phyloP scores from a whole-genome alignment of 2,797 vertebrate genomes.

The Argentina silus region DNA sequence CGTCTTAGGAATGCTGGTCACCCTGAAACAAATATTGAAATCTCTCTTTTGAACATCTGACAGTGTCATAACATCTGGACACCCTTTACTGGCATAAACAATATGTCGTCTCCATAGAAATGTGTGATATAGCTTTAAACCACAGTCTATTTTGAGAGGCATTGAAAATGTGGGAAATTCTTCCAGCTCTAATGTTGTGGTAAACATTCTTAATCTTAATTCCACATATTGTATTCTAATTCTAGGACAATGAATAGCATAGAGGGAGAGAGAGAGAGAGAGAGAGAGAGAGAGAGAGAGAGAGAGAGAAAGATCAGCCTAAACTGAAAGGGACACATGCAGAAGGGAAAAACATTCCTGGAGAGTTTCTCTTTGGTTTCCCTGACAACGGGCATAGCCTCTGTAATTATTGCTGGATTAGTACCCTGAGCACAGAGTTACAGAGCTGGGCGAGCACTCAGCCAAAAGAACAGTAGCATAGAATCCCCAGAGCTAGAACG shows the following conservation, averaged over 20 bases:
- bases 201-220: neutral
- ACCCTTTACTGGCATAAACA: too few relatives aligned
- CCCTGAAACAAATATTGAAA: too few relatives aligned
- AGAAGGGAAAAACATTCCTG: constrained; percentile 68
- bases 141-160: neutral
- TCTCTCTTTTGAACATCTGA: too few relatives aligned
- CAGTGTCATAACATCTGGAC: too few relatives aligned
- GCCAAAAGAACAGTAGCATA: constrained; percentile 27
- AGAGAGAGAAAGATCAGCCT: constrained; percentile 21
- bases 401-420: constrained; percentile 74
- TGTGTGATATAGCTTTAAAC: neutral
- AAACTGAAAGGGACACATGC: constrained; percentile 43
- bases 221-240: neutral
- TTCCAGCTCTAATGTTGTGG: neutral
- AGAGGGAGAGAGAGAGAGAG: constrained; percentile 6
- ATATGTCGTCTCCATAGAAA: neutral
- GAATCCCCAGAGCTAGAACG: constrained; percentile 26
- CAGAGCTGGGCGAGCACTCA: constrained; percentile 40
- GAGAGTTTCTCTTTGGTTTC: constrained; percentile 77
- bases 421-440: constrained; percentile 63
- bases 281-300: constrained; percentile 1
- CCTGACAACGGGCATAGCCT: constrained; percentile 71
- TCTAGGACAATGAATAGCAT: neutral
- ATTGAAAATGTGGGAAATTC: neutral
- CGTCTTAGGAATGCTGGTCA: too few relatives aligned